These are phyloP conservation scores for Mesoclemmys tuberculata DNA, from an alignment of 2,113 vertebrate species.

Conservation along the genomic window DNA sequence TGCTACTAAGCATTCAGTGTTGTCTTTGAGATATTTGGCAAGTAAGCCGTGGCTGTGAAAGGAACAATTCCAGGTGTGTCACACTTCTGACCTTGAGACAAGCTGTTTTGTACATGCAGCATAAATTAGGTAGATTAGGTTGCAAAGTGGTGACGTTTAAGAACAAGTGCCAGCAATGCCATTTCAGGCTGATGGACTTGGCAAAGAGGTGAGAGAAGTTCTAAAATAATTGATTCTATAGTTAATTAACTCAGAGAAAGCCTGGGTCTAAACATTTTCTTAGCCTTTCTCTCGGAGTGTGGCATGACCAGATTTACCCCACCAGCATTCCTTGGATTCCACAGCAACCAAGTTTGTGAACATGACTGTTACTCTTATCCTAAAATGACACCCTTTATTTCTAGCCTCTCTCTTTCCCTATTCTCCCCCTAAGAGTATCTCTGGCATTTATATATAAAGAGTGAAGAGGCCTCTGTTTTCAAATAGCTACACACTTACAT, in stretches of 20 bases:
- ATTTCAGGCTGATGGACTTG: rapidly evolving
- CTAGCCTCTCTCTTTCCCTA: background rate
- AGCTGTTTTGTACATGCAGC: rapidly evolving
- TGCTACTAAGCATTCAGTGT: background rate
- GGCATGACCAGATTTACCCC: background rate
- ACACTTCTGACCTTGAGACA: rapidly evolving
- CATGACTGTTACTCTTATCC: background rate
- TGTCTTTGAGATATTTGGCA: background rate
- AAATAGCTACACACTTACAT: background rate
- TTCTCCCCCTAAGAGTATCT: rapidly evolving
- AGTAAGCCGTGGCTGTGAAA: background rate
- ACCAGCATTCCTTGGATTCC: rapidly evolving
- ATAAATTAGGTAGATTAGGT: rapidly evolving
- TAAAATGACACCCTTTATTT: background rate
- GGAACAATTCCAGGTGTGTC: background rate
- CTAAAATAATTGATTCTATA: rapidly evolving
- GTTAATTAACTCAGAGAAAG: rapidly evolving
- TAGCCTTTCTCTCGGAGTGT: rapidly evolving
- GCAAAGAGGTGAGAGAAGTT: rapidly evolving
- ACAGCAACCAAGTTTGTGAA: background rate
- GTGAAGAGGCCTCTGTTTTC: background rate
- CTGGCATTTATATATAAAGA: too few species aligned
- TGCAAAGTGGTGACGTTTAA: background rate
- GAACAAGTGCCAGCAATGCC: background rate
- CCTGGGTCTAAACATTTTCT: rapidly evolving